Conservation (phyloP, 2,888 invertebrate species). For the Thecocarcelia acutangulata region DNA sequence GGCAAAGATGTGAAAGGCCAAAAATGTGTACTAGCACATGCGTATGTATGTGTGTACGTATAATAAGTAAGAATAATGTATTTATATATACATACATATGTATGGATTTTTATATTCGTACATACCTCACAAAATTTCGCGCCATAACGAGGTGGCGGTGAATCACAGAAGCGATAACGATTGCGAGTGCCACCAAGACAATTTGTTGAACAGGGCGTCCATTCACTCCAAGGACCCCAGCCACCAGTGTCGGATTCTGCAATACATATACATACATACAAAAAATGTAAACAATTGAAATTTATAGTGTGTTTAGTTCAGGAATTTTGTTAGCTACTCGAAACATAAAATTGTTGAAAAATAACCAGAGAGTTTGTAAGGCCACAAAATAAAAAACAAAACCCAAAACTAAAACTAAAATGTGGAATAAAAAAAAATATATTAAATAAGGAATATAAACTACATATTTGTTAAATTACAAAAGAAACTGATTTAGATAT, state of each 20-base stretch:
- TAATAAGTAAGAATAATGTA: not conserved
- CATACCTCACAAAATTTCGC: conserved; percentile 93
- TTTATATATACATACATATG: too few relatives aligned
- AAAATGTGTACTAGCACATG: conserved; percentile 77
- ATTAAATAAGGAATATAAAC: not conserved
- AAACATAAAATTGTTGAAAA: not conserved
- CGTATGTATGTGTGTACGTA: conserved; percentile 78
- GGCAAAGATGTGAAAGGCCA: conserved; percentile 13
- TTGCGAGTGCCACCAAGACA: conserved; percentile 90
- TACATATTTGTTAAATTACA: conserved; percentile 8
- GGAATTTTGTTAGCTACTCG: conserved; percentile 14
- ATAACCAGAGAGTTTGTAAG: not conserved
- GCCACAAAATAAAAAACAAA: not conserved
- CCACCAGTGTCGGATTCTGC: conserved; percentile 89
- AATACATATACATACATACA: conserved; percentile 67
- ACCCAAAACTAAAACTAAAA: too few relatives aligned
- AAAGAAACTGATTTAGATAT: not conserved
- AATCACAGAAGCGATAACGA: conserved; percentile 93
- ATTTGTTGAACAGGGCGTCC: conserved; percentile 91
- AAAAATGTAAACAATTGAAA: conserved; percentile 31
- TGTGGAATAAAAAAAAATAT: not conserved
- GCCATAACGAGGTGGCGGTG: conserved; percentile 92
- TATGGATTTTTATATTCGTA: conserved; percentile 6
- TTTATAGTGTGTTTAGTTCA: conserved; percentile 32
- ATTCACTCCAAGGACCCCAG: conserved; percentile 91